Percentiles rank a stretch among this genome's conserved stretches.
Conservation (phyloP, 1,140 invertebrate species). For the Archegozetes longisetosus region DNA sequence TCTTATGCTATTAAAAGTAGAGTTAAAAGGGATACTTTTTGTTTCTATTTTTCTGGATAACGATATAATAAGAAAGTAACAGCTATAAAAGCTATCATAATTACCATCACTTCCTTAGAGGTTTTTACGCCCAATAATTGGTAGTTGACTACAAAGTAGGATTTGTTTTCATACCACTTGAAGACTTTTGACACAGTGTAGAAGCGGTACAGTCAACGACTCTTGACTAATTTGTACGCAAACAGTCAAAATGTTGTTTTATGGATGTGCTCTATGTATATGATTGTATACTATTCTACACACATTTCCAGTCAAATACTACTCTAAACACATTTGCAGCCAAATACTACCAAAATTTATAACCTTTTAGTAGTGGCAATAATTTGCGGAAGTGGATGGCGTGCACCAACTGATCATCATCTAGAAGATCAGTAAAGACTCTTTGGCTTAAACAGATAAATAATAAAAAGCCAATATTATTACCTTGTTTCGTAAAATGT, state of each 20-base stretch:
- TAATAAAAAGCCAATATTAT: background rate
- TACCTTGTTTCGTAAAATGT: background rate
- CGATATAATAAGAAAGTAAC: background rate
- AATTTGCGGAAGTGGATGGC: background rate
- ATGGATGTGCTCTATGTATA: background rate
- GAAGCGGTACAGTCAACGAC: background rate
- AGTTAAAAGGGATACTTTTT: too few species aligned
- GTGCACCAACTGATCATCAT: background rate
- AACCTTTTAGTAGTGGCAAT: background rate
- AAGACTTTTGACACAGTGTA: background rate
- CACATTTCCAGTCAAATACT: background rate
- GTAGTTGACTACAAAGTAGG: background rate
- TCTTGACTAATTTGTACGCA: too few species aligned
- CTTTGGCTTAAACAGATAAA: background rate
- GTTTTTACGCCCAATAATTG: background rate
- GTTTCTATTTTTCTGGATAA: too few species aligned
- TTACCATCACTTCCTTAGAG: background rate
- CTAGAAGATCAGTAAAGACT: background rate
- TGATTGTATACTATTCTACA: too few species aligned
- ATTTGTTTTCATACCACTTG: too few species aligned
- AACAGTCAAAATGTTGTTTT: too few species aligned
- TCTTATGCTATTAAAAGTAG: too few species aligned
- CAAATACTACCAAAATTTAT: background rate
- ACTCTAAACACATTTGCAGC: background rate
- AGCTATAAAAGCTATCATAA: background rate